Conservation (phyloP, 2,797 vertebrate genomes). For the Syngnathus rostellatus region DNA sequence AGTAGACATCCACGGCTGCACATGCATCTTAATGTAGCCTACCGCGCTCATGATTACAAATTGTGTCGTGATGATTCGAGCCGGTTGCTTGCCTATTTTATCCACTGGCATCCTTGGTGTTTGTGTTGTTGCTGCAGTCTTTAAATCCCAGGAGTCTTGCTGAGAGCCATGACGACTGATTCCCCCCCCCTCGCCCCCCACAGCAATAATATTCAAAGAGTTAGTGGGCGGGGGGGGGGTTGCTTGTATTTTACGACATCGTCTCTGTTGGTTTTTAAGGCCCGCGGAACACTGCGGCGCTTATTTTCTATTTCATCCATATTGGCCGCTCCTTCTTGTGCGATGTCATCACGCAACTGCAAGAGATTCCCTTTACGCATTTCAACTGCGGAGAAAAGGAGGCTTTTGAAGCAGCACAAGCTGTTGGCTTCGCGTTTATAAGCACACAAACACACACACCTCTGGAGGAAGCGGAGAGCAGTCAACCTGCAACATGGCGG, state of each 20-base stretch:
- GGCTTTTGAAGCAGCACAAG: constrained; percentile 45
- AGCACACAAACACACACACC: constrained; percentile 40
- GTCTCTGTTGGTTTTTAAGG: constrained; percentile 35
- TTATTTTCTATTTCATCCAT: constrained; percentile 68
- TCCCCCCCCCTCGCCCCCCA: constrained; percentile 30
- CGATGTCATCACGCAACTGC: constrained; percentile 46
- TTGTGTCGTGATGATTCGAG: background rate
- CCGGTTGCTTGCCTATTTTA: background rate
- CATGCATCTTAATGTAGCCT: background rate
- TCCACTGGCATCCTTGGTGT: constrained; percentile 13
- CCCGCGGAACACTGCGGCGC: constrained; percentile 40
- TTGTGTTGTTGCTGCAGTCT: constrained; percentile 24
- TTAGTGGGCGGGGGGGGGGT: background rate
- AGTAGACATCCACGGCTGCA: background rate
- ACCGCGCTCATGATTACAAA: background rate
- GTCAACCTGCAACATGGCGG: constrained; percentile 49
- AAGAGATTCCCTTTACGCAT: constrained; percentile 54
- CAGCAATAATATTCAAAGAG: constrained; percentile 44
- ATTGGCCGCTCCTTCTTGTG: constrained; percentile 58
- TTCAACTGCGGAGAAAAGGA: constrained; percentile 42
- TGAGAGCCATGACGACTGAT: constrained; percentile 37
- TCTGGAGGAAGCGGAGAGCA: constrained; percentile 49
- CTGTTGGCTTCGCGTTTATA: constrained; percentile 40
- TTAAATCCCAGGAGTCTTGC: constrained; percentile 36
- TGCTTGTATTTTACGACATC: constrained; percentile 38